Base-by-base conservation (phyloP, 2,888 invertebrate species). In the Subacronicta megacephala region DNA sequence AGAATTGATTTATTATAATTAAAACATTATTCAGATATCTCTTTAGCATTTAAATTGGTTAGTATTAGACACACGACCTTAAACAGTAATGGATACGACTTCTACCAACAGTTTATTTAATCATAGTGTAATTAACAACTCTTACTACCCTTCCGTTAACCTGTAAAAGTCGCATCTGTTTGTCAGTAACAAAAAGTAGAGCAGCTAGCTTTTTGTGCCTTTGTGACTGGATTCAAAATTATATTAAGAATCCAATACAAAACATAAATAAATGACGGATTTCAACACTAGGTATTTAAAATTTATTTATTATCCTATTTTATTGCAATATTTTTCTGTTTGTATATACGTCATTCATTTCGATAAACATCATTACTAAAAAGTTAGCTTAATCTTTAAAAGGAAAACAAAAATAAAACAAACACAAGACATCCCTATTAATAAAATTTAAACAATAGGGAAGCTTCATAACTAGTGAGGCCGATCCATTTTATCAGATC, bases 61-160 rank as follows among this genome's bases (percentile, higher is more conserved):
- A 80, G 87, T 91, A 89, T 85, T 89, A 84, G 83, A 90, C 89
- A 91, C 89, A 87, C 87, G 83, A 77, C 81, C 82, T 88, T 89
- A 87, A 68, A 59, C 45, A 56, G 55, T 72, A 72, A 42, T 43
- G 75, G 75, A 78, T 56, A 58, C 70, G 77, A 81, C 75, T 82
- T 85, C 77, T 71, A 62, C 51, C 1, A 15, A 9, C 2, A n/a
- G n/a, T 31, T n/a, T n/a, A 31, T 31, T n/a, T n/a, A 31, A 31
- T 23, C 2, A 23, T 9, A 15, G 12, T 18, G 15, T 23, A 3
- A 13, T 40, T 38, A 3, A 23, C 7, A 23, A 23, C 7, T 15
- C 23, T 13, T 6, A 20, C 7, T 23, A 7, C 1, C 3, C 13
- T 7, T 13, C 0, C 9, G 5, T 23, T 41, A 5, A 26, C 0